Evolutionary conservation across 2,113 vertebrate genomes (phyloP).

Genomic region (Oxygymnocypris stewartii): DNA sequence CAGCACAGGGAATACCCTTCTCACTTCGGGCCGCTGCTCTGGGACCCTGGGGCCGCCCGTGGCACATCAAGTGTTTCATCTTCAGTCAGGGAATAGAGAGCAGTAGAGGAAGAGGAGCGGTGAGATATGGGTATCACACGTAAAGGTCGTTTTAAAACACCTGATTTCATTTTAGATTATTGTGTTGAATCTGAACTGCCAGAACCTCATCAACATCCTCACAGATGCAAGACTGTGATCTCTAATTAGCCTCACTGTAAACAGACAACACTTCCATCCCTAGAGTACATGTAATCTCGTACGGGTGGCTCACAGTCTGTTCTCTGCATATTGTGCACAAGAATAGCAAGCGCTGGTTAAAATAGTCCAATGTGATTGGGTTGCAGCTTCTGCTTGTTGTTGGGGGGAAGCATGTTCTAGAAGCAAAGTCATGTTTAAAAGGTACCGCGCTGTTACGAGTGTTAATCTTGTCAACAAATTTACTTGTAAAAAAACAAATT

Average conservation of each 20-base stretch:
- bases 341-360: not conserved
- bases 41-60: constrained; percentile 24
- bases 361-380: not conserved
- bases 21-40: constrained; percentile 1
- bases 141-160: not conserved
- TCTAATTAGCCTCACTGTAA: not conserved
- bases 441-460: not conserved
- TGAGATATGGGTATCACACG: constrained; percentile 2
- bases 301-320: not conserved
- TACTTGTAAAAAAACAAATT: no score
- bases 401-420: not conserved
- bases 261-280: constrained; percentile 7
- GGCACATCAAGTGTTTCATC: constrained; percentile 28
- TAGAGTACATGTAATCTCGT: not conserved
- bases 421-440: not conserved
- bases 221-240: not conserved
- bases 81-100: constrained; percentile 24
- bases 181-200: constrained; percentile 2
- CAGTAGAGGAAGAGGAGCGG: not conserved
- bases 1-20: constrained; percentile 45
- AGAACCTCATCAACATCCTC: not conserved
- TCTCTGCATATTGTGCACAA: not conserved
- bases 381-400: not conserved
- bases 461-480: not conserved
- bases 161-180: not conserved